phyloP scores from a whole-genome alignment of 2,113 vertebrate genomes.

The Blennius ocellaris region DNA sequence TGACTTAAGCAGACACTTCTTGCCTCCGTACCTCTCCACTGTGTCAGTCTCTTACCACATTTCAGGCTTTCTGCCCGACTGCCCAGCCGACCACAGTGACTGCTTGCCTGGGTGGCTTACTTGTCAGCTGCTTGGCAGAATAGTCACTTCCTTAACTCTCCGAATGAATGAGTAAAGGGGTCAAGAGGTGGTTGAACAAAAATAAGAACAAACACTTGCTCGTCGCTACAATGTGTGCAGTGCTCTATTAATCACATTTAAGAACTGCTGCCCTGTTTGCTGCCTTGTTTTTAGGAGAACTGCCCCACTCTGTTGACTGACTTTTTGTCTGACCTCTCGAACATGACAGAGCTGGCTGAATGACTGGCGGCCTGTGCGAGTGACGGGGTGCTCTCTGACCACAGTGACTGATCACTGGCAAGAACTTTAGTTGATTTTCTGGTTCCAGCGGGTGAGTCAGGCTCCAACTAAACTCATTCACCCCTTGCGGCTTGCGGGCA shows the following conservation, averaged over 20 bases:
- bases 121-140: conserved; percentile 35
- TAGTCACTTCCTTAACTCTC: conserved; percentile 36
- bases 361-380: conserved; percentile 48
- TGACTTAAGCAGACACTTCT: neutral
- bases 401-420: conserved; percentile 52
- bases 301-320: conserved; percentile 20
- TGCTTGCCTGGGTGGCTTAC: conserved; percentile 37
- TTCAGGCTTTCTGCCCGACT: conserved; percentile 32
- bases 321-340: conserved; percentile 54
- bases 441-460: conserved; percentile 63
- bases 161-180: conserved; percentile 40
- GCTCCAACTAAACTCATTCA: conserved; percentile 64
- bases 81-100: conserved; percentile 14
- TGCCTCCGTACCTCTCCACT: conserved; percentile 8
- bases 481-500: conserved; percentile 40
- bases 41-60: conserved; percentile 31
- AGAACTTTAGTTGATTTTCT: conserved; percentile 36
- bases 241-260: conserved; percentile 40
- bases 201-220: conserved; percentile 32
- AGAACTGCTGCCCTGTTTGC: conserved; percentile 28
- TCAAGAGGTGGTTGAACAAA: conserved; percentile 42
- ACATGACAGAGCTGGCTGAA: conserved; percentile 47
- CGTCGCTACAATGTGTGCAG: conserved; percentile 15
- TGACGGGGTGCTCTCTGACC: conserved; percentile 54
- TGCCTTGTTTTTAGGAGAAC: conserved; percentile 16